phyloP scores from a whole-genome alignment of 2,113 vertebrate species.

The Crocuta crocuta region DNA sequence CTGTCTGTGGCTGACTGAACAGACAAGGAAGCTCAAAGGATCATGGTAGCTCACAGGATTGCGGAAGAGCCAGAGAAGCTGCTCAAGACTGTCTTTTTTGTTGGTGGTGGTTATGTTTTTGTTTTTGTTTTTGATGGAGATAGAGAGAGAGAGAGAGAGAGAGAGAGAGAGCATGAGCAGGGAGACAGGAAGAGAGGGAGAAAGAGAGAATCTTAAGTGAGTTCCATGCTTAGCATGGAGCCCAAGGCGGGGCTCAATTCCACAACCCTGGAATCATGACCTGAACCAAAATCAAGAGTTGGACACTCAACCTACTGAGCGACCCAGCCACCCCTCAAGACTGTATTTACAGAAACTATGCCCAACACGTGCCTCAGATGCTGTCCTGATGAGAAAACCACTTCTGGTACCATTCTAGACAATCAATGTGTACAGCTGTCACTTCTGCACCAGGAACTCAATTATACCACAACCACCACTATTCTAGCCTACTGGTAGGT shows the following conservation, averaged over 20 bases:
- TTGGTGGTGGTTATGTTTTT: no score
- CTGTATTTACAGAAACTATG: background rate
- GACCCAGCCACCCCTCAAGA: background rate
- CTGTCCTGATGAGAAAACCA: constrained; percentile 8
- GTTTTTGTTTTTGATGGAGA: no score
- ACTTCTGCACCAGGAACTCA: constrained; percentile 24
- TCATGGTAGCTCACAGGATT: background rate
- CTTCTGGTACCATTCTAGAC: background rate
- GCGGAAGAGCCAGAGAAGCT: background rate
- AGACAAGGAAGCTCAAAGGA: background rate
- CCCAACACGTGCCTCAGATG: background rate
- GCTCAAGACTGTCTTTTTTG: background rate
- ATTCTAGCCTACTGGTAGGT: background rate
- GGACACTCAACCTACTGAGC: no score
- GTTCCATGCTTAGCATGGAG: no score
- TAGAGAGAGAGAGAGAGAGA: no score
- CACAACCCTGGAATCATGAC: no score
- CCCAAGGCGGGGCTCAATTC: no score
- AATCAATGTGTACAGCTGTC: background rate
- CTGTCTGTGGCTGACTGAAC: background rate
- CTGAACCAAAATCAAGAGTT: no score
- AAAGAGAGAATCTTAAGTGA: no score
- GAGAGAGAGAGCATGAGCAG: no score
- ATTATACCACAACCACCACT: background rate
- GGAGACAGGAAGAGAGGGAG: no score